phyloP scores from a whole-genome alignment of 2,888 invertebrate genomes.

The Nomada hirtipes region DNA sequence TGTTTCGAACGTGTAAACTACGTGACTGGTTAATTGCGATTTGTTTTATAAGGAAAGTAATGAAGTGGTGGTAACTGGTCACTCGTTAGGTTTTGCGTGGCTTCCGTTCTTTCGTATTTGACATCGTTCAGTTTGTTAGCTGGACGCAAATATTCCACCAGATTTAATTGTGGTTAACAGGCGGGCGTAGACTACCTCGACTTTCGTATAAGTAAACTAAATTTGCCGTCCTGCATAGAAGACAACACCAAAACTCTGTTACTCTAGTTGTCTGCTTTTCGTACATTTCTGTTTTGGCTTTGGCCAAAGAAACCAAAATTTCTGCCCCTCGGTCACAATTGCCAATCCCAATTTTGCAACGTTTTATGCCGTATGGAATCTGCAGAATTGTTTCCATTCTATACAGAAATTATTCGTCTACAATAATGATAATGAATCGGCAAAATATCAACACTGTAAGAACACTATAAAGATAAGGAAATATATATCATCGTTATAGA shows the following conservation, averaged over 20 bases:
- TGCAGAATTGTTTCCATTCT: too few relatives aligned
- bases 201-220: conserved; percentile 80
- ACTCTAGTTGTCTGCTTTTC: conserved; percentile 47
- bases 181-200: conserved; percentile 68
- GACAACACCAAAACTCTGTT: conserved; percentile 59
- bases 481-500: too few relatives aligned
- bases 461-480: too few relatives aligned
- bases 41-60: conserved; percentile 12
- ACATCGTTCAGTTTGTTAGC: conserved; percentile 74
- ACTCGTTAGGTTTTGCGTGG: conserved; percentile 26
- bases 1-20: background rate
- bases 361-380: background rate
- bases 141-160: conserved; percentile 78
- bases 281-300: conserved; percentile 61
- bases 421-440: too few relatives aligned
- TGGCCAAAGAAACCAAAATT: conserved; percentile 37
- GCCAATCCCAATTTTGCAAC: background rate
- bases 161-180: conserved; percentile 80
- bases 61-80: conserved; percentile 2
- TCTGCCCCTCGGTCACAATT: background rate
- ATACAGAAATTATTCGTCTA: background rate
- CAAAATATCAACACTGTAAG: too few relatives aligned
- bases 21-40: background rate
- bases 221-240: conserved; percentile 66
- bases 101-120: conserved; percentile 59